Evolutionary conservation across 30 jellyfish, hydroid and myxozoan genomes (phyloP).

Genomic region (Turritopsis rubra): DNA sequence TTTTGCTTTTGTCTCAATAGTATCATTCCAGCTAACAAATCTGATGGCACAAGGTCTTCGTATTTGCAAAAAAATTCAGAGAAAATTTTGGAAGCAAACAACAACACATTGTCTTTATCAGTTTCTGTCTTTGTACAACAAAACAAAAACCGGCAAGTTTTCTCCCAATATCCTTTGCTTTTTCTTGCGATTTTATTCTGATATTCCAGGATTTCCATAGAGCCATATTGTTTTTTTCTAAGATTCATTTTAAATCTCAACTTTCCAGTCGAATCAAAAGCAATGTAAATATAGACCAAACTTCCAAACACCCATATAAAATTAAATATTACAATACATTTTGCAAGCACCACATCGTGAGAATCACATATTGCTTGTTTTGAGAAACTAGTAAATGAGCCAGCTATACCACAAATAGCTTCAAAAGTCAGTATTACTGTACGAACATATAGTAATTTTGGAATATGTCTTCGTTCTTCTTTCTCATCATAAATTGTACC

Average conservation of each 20-base stretch:
- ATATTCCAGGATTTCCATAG: conserved; percentile 30
- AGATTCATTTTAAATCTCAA: conserved; percentile 51
- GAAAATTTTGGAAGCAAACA: conserved; percentile 60
- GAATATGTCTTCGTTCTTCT: conserved; percentile 53
- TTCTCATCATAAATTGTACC: conserved; percentile 66
- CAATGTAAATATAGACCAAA: conserved; percentile 36
- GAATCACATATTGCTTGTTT: conserved; percentile 37
- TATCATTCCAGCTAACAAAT: conserved; percentile 85
- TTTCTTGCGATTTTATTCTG: conserved; percentile 31
- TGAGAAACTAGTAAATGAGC: conserved; percentile 44
- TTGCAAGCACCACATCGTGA: conserved; percentile 49
- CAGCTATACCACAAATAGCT: conserved; percentile 48
- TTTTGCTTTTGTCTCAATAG: conserved; percentile 74
- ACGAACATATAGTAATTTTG: conserved; percentile 58
- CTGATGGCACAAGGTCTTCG: conserved; percentile 83
- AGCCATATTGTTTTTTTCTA: conserved; percentile 45
- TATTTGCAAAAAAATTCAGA: conserved; percentile 66
- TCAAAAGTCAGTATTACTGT: conserved; percentile 46
- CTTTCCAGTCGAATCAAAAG: conserved; percentile 82
- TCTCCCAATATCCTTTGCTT: conserved; percentile 62
- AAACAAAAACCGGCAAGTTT: conserved; percentile 52
- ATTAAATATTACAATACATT: conserved; percentile 54
- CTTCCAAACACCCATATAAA: conserved; percentile 43
- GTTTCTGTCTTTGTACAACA: conserved; percentile 76
- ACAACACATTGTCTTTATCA: conserved; percentile 63